Conservation (phyloP, 2,113 vertebrate genomes). For the Campylorhamphus procurvoides region DNA sequence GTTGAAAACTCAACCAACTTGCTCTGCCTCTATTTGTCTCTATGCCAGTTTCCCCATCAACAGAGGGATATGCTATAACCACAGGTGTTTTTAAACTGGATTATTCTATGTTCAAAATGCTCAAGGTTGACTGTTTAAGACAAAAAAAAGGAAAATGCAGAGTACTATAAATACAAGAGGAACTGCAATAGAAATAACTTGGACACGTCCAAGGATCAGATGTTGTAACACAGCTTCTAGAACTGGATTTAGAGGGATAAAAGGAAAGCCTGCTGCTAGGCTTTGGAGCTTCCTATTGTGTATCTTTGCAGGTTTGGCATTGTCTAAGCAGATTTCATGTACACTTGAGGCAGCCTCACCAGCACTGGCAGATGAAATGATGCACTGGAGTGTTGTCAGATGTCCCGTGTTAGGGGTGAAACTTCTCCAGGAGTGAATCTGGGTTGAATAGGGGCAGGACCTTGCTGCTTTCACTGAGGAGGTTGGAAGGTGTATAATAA, state of each 20-base stretch:
- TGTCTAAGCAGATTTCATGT: neutral
- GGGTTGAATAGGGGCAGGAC: neutral
- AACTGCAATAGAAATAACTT: neutral
- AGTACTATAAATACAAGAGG: neutral
- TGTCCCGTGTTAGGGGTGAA: neutral
- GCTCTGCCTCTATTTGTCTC: neutral
- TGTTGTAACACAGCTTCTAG: neutral
- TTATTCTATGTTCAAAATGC: neutral
- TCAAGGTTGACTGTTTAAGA: neutral
- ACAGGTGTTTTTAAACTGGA: neutral
- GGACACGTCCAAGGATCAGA: neutral
- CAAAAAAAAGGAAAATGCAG: neutral
- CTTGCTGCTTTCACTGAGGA: neutral
- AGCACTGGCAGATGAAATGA: neutral
- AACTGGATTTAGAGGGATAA: neutral
- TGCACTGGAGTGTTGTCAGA: neutral
- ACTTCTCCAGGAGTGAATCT: neutral
- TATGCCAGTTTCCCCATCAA: neutral
- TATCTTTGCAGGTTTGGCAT: neutral
- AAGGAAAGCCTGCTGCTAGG: neutral
- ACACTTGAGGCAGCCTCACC: neutral
- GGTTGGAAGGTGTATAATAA: rapidly evolving
- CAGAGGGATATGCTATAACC: neutral
- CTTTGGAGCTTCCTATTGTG: neutral
- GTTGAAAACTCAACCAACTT: neutral